phyloP scores from a whole-genome alignment of 2,888 invertebrate genomes.

The Didymodactylos carnosus region DNA sequence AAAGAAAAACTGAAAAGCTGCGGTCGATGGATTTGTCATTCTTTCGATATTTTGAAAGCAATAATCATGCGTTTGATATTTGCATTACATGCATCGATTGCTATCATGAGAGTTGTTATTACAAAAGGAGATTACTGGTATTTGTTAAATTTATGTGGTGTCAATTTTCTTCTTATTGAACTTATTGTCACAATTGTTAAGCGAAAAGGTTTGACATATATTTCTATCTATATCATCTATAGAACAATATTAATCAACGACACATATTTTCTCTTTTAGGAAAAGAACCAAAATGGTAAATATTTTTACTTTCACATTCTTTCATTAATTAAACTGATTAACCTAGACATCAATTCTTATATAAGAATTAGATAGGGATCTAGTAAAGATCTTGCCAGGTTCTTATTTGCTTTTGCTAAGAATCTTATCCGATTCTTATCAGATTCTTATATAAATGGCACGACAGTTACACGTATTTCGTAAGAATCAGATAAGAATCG shows the following conservation, averaged over 20 bases:
- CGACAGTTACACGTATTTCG: no score
- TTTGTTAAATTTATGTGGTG: conserved; percentile 10
- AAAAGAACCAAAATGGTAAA: conserved; percentile 13
- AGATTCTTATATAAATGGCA: no score
- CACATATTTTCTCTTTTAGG: not conserved
- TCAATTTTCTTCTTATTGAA: conserved; percentile 12
- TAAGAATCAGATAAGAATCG: no score
- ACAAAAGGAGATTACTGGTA: conserved; percentile 13
- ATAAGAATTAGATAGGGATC: no score
- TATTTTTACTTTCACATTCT: no score
- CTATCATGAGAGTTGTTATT: conserved; percentile 6
- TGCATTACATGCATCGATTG: conserved; percentile 8
- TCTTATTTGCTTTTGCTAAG: no score
- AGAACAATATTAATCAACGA: no score
- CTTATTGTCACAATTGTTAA: conserved; percentile 8
- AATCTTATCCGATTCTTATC: no score
- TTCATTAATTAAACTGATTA: no score
- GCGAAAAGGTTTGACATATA: conserved; percentile 1
- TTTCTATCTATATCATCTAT: not conserved
- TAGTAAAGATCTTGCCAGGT: no score
- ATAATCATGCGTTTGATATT: conserved; percentile 7
- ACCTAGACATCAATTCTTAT: no score
- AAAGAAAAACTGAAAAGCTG: not conserved
- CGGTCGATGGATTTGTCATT: conserved; percentile 5
- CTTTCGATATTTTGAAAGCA: conserved; percentile 13